These are phyloP conservation scores for Tyrophagus putrescentiae DNA, from an alignment of 1,140 invertebrate genomes.

Conservation along the genomic window DNA sequence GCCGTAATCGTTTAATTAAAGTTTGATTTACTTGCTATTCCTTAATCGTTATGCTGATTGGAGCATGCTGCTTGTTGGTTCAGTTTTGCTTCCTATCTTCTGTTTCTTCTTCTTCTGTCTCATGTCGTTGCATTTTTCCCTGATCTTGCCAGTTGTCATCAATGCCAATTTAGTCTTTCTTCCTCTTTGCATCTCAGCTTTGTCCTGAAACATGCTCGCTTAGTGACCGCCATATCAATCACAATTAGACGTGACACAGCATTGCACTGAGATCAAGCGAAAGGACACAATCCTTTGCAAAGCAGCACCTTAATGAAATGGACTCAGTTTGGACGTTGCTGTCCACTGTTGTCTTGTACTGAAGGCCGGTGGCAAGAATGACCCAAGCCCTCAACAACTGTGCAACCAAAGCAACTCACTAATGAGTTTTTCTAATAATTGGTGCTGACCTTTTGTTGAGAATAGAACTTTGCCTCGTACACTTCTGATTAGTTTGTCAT, in stretches of 20 bases:
- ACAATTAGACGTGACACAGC: conserved; percentile 8
- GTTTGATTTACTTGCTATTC: conserved; percentile 11
- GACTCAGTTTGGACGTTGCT: no score
- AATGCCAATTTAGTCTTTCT: conserved; percentile 8
- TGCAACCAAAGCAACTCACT: no score
- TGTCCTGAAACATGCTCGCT: not conserved
- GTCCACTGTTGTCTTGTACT: no score
- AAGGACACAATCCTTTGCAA: not conserved
- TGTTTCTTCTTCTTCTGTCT: not conserved
- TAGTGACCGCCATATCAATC: conserved; percentile 12
- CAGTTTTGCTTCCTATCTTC: not conserved
- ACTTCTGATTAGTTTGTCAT: no score
- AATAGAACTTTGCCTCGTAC: no score
- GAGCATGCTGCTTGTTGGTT: no score
- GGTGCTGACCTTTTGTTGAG: no score
- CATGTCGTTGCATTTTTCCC: no score
- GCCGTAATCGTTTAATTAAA: conserved; percentile 7
- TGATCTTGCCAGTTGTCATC: not conserved
- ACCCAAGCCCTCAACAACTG: no score
- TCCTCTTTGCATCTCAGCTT: not conserved
- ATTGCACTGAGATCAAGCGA: not conserved
- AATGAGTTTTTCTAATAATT: no score
- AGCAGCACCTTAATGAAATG: no score
- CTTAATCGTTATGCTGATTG: conserved; percentile 14
- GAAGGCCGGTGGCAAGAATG: no score